Conservation (phyloP, 1,140 invertebrate species). For the Conus ventricosus region DNA sequence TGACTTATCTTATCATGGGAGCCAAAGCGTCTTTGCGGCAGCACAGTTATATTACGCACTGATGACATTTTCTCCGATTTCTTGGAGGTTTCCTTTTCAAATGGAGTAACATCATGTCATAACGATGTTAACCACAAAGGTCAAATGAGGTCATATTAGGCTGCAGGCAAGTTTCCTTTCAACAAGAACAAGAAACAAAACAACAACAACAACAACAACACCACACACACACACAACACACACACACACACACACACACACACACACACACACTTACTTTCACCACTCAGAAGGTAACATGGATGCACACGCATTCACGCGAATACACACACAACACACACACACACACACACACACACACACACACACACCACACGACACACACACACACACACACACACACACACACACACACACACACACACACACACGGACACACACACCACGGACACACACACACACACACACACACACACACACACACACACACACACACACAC, state of each 20-base stretch:
- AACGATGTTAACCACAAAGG: too few species aligned
- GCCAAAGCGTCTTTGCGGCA: too few species aligned
- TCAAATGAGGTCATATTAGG: too few species aligned
- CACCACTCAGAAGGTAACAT: not conserved
- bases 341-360: constrained; percentile 14
- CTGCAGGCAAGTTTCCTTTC: not conserved
- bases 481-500: constrained; percentile 14
- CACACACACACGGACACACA: not conserved
- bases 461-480: not conserved
- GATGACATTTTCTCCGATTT: too few species aligned
- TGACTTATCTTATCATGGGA: too few species aligned
- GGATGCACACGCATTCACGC: not conserved
- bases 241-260: not conserved
- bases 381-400: constrained; percentile 19
- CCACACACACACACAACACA: too few species aligned
- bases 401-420: not conserved
- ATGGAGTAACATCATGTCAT: too few species aligned
- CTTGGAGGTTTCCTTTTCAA: too few species aligned
- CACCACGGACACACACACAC: not conserved
- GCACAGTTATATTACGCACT: too few species aligned
- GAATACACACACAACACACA: not conserved
- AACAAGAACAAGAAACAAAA: not conserved
- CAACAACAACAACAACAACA: not conserved
- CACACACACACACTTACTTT: not conserved
- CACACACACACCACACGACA: constrained; percentile 23